These are phyloP conservation scores for Orbicella faveolata DNA, from an alignment of 64 coral and sea anemone species.

Conservation along the genomic window DNA sequence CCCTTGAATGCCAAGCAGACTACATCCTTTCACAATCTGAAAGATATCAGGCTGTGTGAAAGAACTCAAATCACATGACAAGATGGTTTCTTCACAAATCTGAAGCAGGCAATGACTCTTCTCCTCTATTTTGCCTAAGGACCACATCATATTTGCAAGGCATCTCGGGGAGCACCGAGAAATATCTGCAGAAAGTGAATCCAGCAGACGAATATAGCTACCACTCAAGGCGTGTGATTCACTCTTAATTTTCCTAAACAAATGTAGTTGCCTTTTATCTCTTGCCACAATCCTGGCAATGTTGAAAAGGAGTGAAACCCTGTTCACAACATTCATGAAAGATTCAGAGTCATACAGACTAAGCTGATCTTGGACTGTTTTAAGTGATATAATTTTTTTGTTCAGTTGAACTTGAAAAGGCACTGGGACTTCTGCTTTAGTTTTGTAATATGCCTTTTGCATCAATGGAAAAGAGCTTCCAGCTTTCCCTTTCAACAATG, in stretches of 20 bases:
- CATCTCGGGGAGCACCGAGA: background rate
- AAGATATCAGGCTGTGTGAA: background rate
- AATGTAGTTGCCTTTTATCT: background rate
- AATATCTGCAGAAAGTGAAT: background rate
- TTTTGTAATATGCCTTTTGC: too few species aligned
- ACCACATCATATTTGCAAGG: conserved; percentile 17
- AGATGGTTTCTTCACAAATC: background rate
- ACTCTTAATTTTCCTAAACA: background rate
- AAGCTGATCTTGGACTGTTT: background rate
- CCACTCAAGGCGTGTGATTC: background rate
- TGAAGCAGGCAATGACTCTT: background rate
- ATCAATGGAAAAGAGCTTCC: too few species aligned
- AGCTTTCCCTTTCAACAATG: too few species aligned
- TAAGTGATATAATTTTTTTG: background rate
- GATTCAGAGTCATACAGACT: background rate
- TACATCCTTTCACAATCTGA: conserved; percentile 19
- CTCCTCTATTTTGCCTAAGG: background rate
- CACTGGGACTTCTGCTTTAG: too few species aligned
- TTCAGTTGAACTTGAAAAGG: background rate
- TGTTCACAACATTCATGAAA: background rate
- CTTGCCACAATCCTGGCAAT: conserved; percentile 2
- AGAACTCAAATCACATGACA: background rate
- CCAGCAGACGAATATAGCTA: background rate
- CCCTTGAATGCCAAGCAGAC: background rate
- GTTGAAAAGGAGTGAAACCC: background rate